Percentiles rank a stretch among this genome's conserved stretches.
Conservation (phyloP, 2,888 invertebrate species). For the Galerucella nymphaeae region DNA sequence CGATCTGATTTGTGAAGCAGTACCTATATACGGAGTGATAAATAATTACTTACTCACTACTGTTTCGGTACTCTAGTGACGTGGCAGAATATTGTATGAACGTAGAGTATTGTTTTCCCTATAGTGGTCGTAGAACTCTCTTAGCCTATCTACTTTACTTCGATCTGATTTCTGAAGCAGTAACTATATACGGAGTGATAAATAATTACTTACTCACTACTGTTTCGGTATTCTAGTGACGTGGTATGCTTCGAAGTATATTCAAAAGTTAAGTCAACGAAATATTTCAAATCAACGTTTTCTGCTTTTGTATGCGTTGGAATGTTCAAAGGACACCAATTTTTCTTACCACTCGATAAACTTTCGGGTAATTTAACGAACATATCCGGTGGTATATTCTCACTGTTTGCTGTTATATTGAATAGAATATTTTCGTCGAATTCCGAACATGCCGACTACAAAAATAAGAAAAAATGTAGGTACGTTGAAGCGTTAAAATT, state of each 20-base stretch:
- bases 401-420: slow-evolving; percentile 43
- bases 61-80: too few species aligned
- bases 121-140: too few species aligned
- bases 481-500: too few species aligned
- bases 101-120: too few species aligned
- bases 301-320: slow-evolving; percentile 59
- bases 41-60: neutral
- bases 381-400: slow-evolving; percentile 37
- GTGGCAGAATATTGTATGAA: too few species aligned
- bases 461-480: slow-evolving; percentile 21
- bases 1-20: too few species aligned
- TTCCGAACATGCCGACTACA: slow-evolving; percentile 34
- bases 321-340: slow-evolving; percentile 49
- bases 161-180: too few species aligned
- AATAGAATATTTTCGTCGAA: slow-evolving; percentile 35
- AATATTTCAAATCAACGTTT: slow-evolving; percentile 65
- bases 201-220: neutral
- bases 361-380: slow-evolving; percentile 43
- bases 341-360: slow-evolving; percentile 34
- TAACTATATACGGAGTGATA: too few species aligned
- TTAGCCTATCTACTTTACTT: too few species aligned
- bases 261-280: slow-evolving; percentile 62
- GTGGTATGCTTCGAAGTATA: neutral
- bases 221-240: neutral
- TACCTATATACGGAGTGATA: too few species aligned